phyloP scores from a whole-genome alignment of 2,888 invertebrate species.

The Arge pagana region DNA sequence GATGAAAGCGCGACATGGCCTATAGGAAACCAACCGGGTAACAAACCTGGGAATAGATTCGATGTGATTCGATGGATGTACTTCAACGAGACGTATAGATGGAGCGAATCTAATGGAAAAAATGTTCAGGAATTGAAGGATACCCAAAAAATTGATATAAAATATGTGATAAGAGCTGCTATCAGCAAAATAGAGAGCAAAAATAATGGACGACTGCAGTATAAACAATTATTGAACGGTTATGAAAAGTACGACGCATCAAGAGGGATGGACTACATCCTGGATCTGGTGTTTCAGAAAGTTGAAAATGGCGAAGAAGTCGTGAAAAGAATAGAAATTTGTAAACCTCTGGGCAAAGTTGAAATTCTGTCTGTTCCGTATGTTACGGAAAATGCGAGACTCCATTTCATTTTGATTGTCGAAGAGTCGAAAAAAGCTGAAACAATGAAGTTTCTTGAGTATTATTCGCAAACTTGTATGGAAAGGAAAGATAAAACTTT shows the following conservation, averaged over 20 bases:
- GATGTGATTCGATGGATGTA: conserved; percentile 87
- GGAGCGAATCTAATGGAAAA: conserved; percentile 79
- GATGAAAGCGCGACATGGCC: conserved; percentile 67
- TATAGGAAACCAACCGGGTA: conserved; percentile 70
- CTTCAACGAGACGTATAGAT: conserved; percentile 83
- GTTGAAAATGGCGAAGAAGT: conserved; percentile 56
- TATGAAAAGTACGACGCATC: conserved; percentile 81
- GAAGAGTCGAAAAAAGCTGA: conserved; percentile 63
- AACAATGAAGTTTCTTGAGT: conserved; percentile 70
- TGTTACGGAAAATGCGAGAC: conserved; percentile 89
- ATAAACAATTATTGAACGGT: conserved; percentile 67
- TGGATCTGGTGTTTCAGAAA: conserved; percentile 71
- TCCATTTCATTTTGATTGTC: conserved; percentile 77
- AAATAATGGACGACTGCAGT: conserved; percentile 62
- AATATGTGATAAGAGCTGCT: conserved; percentile 63
- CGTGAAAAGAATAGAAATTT: conserved; percentile 75
- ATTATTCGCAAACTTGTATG: conserved; percentile 75
- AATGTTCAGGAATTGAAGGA: conserved; percentile 69
- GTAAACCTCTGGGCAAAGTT: conserved; percentile 83
- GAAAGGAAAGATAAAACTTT: conserved; percentile 79
- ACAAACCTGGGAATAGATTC: conserved; percentile 73
- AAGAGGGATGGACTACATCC: conserved; percentile 82
- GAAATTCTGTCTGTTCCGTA: conserved; percentile 92
- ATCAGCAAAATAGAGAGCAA: conserved; percentile 59
- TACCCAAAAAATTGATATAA: conserved; percentile 72